phyloP scores from a whole-genome alignment of 2,113 vertebrate genomes.

The Galeopterus variegatus region DNA sequence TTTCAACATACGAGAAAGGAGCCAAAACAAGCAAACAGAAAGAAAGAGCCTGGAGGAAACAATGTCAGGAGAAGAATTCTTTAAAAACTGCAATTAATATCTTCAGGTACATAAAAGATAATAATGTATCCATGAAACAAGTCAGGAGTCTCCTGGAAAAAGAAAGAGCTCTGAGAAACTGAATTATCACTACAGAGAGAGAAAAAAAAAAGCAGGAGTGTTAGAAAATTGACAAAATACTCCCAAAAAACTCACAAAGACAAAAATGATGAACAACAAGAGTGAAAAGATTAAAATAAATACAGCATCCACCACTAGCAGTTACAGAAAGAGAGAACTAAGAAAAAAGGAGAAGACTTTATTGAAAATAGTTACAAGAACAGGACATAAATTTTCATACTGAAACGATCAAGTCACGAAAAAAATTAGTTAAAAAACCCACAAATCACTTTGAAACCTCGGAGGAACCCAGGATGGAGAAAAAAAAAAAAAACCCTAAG shows the following conservation, averaged over 20 bases:
- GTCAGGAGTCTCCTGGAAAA: background rate
- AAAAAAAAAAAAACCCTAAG: background rate
- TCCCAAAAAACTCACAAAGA: conserved; percentile 5
- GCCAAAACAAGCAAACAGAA: background rate
- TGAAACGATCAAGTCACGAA: background rate
- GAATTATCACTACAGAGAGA: background rate
- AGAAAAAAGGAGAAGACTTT: background rate
- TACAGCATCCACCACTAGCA: background rate
- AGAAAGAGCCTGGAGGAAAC: background rate
- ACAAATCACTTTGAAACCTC: background rate
- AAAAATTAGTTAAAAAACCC: background rate
- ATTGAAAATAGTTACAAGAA: background rate
- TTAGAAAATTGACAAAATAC: background rate
- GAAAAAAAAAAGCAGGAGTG: background rate
- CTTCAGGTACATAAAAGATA: background rate
- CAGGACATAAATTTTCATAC: background rate
- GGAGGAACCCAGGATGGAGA: background rate
- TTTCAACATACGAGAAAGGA: background rate
- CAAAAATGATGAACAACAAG: background rate
- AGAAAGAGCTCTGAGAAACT: conserved; percentile 3
- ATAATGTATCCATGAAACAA: background rate
- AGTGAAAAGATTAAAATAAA: conserved; percentile 44
- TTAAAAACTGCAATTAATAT: background rate
- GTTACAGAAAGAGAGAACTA: background rate
- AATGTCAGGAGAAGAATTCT: conserved; percentile 8